Evolutionary conservation across 2,888 invertebrate genomes (phyloP), one percentile per base, ranked within the genome.

Genomic region (Graphium colonna): DNA sequence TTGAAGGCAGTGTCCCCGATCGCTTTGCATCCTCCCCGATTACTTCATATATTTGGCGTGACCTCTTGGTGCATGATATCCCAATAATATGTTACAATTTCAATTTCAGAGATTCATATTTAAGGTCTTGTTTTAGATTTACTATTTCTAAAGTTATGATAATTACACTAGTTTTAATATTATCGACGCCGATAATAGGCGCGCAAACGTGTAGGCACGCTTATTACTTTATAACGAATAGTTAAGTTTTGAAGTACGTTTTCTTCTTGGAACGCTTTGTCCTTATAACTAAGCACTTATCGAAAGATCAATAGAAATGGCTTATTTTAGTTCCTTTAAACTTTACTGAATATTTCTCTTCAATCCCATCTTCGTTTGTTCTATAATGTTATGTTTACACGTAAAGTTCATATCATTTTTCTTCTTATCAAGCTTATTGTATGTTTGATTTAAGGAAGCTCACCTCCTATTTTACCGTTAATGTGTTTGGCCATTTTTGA

Each of bases 1-100:
- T 82, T 88, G 87, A 87, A 89, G 87, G 88, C 89, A 89, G 88
- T 88, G 88, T 87, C 89, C 89, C 89, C 87, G 87, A 85, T 82
- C 77, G 89, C 89, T 90, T 89, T 89, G 89, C 88, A 89, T 90
- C 87, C 78, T 74, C 79, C 54, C 84, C 69, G 62, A 76, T 64
- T 72, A 80, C 71, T 77, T 77, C 71, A 77, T 82, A 82, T 82
- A 77, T 79, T 86, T 90, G 90, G 90, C 90, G 90, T 90, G 90
- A 87, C 90, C 77, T 90, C 90, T 90, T 89, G 90, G 90, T 83
- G 90, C 90, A 90, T 90, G 90, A 70, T 75, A 65, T 75, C 81
- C 79, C 69, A 58, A 64, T 47, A 57, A 71, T 79, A 81, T 67
- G 64, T 75, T 78, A 81, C 79, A 79, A 73, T 71, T 77, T 66